These are phyloP conservation scores for Prosapia bicincta DNA, from an alignment of 2,888 invertebrate species.

Conservation along the genomic window DNA sequence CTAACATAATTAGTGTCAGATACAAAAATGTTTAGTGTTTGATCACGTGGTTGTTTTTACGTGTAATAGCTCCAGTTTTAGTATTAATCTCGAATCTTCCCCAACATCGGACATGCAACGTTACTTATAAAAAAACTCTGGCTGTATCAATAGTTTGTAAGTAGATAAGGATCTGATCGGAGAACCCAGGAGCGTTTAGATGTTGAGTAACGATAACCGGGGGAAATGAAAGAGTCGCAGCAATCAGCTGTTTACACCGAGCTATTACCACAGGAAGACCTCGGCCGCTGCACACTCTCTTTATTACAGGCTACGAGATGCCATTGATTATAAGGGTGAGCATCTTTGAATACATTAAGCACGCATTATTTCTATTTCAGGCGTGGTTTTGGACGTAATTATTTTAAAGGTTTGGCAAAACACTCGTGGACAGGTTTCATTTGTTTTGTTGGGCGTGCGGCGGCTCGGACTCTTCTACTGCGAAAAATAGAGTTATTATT, in stretches of 20 bases:
- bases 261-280: slow-evolving; percentile 9
- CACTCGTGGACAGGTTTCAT: too few species aligned
- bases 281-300: background rate
- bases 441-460: too few species aligned
- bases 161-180: background rate
- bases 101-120: too few species aligned
- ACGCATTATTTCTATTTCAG: background rate
- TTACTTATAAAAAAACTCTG: too few species aligned
- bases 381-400: background rate
- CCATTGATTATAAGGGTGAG: background rate
- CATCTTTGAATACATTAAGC: background rate
- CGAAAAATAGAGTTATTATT: too few species aligned
- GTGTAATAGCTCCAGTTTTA: too few species aligned
- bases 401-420: background rate
- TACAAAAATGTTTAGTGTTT: too few species aligned
- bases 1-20: too few species aligned
- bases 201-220: background rate
- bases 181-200: background rate
- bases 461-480: too few species aligned
- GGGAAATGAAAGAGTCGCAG: background rate
- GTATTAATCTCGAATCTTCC: too few species aligned
- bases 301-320: slow-evolving; percentile 8
- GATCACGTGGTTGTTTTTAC: too few species aligned
- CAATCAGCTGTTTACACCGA: slow-evolving; percentile 11
- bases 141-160: too few species aligned